phyloP scores from a whole-genome alignment of 2,888 invertebrate species.

The Zootermopsis nevadensis region DNA sequence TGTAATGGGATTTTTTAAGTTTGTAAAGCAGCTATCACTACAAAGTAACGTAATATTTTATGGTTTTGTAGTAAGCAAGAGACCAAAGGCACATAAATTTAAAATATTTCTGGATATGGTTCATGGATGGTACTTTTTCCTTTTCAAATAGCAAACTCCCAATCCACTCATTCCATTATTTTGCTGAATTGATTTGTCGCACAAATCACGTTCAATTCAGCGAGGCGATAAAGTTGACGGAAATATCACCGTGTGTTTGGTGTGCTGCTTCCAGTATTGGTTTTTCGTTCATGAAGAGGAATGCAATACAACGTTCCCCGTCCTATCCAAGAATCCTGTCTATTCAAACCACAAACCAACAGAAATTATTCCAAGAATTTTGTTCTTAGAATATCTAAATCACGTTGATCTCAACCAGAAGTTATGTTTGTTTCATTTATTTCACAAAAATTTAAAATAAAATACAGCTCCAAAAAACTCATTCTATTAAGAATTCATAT shows the following conservation, averaged over 20 bases:
- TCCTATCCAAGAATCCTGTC: neutral
- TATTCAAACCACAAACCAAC: neutral
- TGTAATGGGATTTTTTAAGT: neutral
- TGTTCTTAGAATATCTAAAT: too few relatives aligned
- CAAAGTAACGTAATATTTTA: neutral
- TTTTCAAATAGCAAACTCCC: neutral
- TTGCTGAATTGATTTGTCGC: neutral
- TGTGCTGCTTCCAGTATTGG: neutral
- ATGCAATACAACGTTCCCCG: neutral
- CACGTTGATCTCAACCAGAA: too few relatives aligned
- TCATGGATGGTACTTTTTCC: neutral
- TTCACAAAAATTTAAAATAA: too few relatives aligned
- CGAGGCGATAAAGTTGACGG: neutral
- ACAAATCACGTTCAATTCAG: constrained; percentile 13
- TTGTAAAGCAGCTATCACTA: neutral
- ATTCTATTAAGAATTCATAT: too few relatives aligned
- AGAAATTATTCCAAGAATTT: neutral
- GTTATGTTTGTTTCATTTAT: too few relatives aligned
- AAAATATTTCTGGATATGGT: neutral
- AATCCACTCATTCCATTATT: neutral
- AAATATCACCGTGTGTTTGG: neutral
- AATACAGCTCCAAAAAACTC: too few relatives aligned
- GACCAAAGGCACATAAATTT: neutral
- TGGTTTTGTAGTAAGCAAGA: neutral
- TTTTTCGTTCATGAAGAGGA: neutral